Base-by-base conservation (phyloP, 2,797 vertebrate genomes). In the Oreochromis grahami region DNA sequence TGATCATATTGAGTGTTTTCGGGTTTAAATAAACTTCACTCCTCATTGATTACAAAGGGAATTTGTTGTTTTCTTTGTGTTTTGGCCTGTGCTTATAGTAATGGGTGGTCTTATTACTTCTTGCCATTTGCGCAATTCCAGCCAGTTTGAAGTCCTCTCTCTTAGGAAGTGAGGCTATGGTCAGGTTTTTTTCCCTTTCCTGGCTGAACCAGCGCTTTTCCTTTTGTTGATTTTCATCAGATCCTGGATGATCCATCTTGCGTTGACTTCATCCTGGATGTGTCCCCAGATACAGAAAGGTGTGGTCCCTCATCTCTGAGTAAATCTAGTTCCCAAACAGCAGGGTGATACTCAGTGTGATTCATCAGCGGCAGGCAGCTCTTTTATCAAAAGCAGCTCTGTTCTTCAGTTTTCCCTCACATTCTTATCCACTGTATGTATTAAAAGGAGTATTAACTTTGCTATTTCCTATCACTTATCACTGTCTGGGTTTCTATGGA, bases 371-470 rank as follows among this genome's bases (percentile, higher is more conserved):
- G 53, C 76, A 81, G 65, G 77, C 85, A 68, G 72, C 26, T 8
- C 52, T 53, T 78, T 87, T 87, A 86, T 89, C 87, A 91, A 92
- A 80, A 84, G 85, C 87, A 60, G 52, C 79, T 93, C 88, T 93
- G 91, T 91, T 91, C 77, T 74, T 34, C 15, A 52, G 70, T 78
- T 87, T 80, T 86, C 43, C 83, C 77, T 79, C 72, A 84, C 91
- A 95, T 95, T 94, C 89, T 91, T 81, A 68, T 84, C 78, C 74
- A 43, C 24, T 90, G 87, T 89, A 63, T 87, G 87, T 88, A 24
- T 76, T 36, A 81, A 34, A 76, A 78, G 86, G 76, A 88, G 77
- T 76, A 87, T 81, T 78, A 68, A 5, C 80, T 76, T 77, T 60
- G 52, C 41, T 56, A 14, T 85, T 80, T 80, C 56, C 81, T 68